Conservation (phyloP, 2,888 invertebrate genomes). For the Lathronympha strigana region DNA sequence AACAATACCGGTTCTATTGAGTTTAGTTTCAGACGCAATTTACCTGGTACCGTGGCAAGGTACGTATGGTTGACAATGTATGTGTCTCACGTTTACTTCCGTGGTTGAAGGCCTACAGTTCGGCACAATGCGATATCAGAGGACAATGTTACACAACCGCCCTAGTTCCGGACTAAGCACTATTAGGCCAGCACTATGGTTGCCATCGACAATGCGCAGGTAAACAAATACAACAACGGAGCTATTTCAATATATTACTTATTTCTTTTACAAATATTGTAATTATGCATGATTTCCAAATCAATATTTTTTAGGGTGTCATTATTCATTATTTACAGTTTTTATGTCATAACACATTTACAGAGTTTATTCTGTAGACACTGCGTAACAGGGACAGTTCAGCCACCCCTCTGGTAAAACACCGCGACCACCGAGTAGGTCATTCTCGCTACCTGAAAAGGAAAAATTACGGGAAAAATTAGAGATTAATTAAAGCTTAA, state of each 20-base stretch:
- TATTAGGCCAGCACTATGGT: background rate
- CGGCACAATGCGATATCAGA: slow-evolving; percentile 7
- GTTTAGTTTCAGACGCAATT: slow-evolving; percentile 39
- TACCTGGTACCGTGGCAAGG: slow-evolving; percentile 17
- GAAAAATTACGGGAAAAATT: background rate
- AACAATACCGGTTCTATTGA: slow-evolving; percentile 57
- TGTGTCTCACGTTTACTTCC: background rate
- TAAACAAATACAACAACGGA: background rate
- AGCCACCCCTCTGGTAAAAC: slow-evolving; percentile 68
- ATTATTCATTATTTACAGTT: too few relatives aligned
- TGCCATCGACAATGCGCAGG: background rate
- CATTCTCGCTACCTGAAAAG: slow-evolving; percentile 71
- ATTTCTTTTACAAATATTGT: too few relatives aligned
- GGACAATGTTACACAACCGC: slow-evolving; percentile 1
- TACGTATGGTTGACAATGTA: slow-evolving; percentile 9
- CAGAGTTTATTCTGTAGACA: too few relatives aligned
- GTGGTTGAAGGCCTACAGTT: slow-evolving; percentile 3
- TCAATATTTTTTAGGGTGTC: too few relatives aligned
- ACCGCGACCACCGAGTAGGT: slow-evolving; percentile 78
- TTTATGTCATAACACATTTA: too few relatives aligned
- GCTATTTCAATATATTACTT: too few relatives aligned
- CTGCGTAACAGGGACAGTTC: slow-evolving; percentile 26
- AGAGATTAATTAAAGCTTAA: slow-evolving; percentile 36
- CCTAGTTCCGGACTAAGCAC: background rate
- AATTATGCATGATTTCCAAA: too few relatives aligned